phyloP scores from a whole-genome alignment of 2,797 vertebrate genomes.

The Tokudaia tokunoshimensis region DNA sequence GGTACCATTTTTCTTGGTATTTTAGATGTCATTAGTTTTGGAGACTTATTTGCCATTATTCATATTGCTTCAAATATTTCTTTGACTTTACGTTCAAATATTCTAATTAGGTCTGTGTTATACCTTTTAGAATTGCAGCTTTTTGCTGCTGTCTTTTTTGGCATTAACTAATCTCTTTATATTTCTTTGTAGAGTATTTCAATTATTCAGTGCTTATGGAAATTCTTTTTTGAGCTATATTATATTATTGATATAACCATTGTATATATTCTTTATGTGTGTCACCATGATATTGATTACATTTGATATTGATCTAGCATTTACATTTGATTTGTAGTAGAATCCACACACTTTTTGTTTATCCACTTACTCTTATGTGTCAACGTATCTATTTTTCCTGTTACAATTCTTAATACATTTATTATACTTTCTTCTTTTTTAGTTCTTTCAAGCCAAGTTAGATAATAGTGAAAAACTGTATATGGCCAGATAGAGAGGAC shows the following conservation, averaged over 20 bases:
- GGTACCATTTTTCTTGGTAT: not conserved
- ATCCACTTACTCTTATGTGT: not conserved
- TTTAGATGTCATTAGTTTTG: not conserved
- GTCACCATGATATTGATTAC: not conserved
- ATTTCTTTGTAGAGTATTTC: not conserved
- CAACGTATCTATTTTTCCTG: not conserved
- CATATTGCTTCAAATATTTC: not conserved
- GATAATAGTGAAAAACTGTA: not conserved
- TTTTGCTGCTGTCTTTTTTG: not conserved
- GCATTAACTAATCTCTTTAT: not conserved
- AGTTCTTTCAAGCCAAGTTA: not conserved
- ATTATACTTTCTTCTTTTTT: not conserved
- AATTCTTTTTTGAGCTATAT: not conserved
- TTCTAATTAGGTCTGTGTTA: not conserved
- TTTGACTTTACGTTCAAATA: not conserved
- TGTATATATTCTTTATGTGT: not conserved
- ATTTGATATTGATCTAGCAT: not conserved
- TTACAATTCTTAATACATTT: not conserved
- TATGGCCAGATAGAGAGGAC: not conserved
- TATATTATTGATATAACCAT: not conserved
- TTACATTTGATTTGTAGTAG: not conserved
- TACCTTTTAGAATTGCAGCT: not conserved
- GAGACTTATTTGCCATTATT: not conserved
- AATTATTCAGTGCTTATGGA: not conserved
- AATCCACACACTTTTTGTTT: not conserved